Percentiles rank a stretch among this genome's conserved stretches.
phyloP scores from a whole-genome alignment of 2,888 invertebrate species.

The Eupithecia subumbrata region DNA sequence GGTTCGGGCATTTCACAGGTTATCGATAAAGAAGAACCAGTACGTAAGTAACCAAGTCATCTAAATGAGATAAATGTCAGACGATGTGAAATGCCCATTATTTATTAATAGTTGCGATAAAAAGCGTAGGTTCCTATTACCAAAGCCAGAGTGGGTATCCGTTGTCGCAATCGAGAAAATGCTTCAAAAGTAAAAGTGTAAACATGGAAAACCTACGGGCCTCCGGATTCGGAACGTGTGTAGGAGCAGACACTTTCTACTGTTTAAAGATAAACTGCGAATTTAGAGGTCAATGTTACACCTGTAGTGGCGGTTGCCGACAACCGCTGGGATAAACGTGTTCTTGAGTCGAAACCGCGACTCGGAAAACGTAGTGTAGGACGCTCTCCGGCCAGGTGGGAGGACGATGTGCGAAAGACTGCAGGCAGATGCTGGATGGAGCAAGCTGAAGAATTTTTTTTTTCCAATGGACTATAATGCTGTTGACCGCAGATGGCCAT shows the following conservation, averaged over 20 bases:
- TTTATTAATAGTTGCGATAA: background rate
- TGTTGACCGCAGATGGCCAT: too few relatives aligned
- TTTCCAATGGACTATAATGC: too few relatives aligned
- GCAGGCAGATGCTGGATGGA: too few relatives aligned
- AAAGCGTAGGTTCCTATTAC: constrained; percentile 12
- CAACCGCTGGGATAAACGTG: too few relatives aligned
- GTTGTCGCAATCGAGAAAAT: constrained; percentile 43
- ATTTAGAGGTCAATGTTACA: constrained; percentile 44
- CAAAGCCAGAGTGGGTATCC: constrained; percentile 24
- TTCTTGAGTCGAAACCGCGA: too few relatives aligned
- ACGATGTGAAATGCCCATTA: background rate
- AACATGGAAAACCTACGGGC: constrained; percentile 52
- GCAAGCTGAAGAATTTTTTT: too few relatives aligned
- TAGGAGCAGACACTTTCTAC: constrained; percentile 43
- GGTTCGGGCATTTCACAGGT: background rate
- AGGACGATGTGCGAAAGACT: too few relatives aligned
- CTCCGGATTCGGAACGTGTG: constrained; percentile 50
- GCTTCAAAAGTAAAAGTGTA: constrained; percentile 73
- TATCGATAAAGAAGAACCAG: background rate
- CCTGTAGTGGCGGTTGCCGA: background rate
- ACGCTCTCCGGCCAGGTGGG: too few relatives aligned
- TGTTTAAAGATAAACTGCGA: constrained; percentile 33
- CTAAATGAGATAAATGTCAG: background rate
- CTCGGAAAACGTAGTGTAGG: too few relatives aligned
- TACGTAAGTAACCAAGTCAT: background rate